Evolutionary conservation across 2,888 invertebrate genomes (phyloP), one percentile per base, ranked within the genome.

Genomic region (Cremastinae sp.): DNA sequence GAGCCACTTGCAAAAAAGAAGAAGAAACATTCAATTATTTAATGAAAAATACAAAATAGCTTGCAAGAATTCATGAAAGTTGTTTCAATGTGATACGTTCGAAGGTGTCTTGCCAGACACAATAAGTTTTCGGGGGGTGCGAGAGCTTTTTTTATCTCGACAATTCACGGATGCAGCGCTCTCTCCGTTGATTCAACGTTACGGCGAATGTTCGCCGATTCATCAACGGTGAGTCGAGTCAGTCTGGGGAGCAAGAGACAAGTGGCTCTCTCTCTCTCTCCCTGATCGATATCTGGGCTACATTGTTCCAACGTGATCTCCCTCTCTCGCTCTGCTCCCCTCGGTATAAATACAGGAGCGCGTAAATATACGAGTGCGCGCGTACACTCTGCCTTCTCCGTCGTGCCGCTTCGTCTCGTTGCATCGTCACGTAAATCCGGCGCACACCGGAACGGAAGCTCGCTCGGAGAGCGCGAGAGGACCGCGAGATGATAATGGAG

Each of bases 211-310:
- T 4, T 36, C 5, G 28, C 28, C 7, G 53, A 53, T 54, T 36
- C 54, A 54, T 45, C 43, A 8, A 1, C 4, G 9, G 5, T 28
- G 28, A 28, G 28, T 5, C 2, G 47, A 51, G 43, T 41, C 43
- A 61, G 59, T 16, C 47, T 45, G 34, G 49, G 62, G 62, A 38
- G 12, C 9, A 36, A 18, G 43, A 54, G 56, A 62, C 49, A 47
- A 62, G 56, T 47, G 54, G 47, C n/a, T 53, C 64, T 36, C 62
- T 47, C 18, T 45, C 22, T 20, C 16, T 56, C 38, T n/a, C 51
- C 18, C 73, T 75, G 82, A 81, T 83, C 82, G 79, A 83, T 82
- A 81, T 75, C 79, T 77, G 68, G 64, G 71, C 64, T 53, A 75
- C 78, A 79, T 79, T 81, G 80, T 81, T 78, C 72, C 66, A 58